These are phyloP conservation scores for Montipora capitata DNA, from an alignment of 92 coral and sea anemone genomes.

Conservation along the genomic window DNA sequence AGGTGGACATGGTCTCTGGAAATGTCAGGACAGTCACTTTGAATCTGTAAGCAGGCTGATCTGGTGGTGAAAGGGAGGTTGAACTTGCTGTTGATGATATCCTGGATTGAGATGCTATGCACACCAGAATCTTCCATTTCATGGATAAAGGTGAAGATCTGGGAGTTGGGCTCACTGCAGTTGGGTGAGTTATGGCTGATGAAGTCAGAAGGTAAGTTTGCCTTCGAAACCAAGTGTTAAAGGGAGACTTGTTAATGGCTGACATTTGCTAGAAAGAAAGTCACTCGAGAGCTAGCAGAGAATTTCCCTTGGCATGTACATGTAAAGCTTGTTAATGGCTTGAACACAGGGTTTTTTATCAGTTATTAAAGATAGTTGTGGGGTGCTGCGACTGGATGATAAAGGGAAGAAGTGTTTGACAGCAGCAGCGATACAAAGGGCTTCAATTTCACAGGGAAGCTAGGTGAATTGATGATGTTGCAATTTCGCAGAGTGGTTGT, in stretches of 20 bases:
- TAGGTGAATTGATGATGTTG: constrained; percentile 71
- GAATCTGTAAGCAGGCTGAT: constrained; percentile 66
- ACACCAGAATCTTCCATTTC: constrained; percentile 69
- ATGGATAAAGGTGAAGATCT: constrained; percentile 58
- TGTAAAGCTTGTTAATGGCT: constrained; percentile 60
- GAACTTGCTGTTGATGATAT: constrained; percentile 25
- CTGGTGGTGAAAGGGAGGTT: constrained; percentile 23
- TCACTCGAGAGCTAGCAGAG: constrained; percentile 72
- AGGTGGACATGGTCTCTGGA: constrained; percentile 64
- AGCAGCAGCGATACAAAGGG: constrained; percentile 63
- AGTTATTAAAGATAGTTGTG: constrained; percentile 46
- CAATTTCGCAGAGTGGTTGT: constrained; percentile 56
- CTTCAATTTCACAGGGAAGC: constrained; percentile 80
- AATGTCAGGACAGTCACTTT: constrained; percentile 57
- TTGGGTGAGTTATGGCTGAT: constrained; percentile 79
- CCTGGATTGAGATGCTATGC: constrained; percentile 55
- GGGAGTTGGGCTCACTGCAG: constrained; percentile 63
- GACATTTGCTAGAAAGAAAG: constrained; percentile 62
- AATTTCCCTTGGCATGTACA: constrained; percentile 56
- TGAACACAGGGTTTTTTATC: constrained; percentile 80
- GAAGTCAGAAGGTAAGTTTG: constrained; percentile 77
- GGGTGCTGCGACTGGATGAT: constrained; percentile 67
- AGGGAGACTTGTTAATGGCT: constrained; percentile 70
- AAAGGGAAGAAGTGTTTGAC: constrained; percentile 66
- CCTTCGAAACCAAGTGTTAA: constrained; percentile 68